Evolutionary conservation across 92 coral and sea anemone species (phyloP).

Genomic region (Parazoanthus atlanticus): DNA sequence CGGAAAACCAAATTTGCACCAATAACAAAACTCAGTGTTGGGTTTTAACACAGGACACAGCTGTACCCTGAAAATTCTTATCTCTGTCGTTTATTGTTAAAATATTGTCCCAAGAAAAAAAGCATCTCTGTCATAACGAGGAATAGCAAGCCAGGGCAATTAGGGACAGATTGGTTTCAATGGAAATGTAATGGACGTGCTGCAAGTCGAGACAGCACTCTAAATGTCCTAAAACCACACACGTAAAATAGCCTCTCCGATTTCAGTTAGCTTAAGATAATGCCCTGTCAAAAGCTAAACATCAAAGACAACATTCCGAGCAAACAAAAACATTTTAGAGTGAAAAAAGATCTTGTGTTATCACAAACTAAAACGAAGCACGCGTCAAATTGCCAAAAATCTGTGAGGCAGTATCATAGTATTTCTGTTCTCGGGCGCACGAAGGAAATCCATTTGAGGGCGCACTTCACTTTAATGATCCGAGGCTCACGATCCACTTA

Average conservation of each 20-base stretch:
- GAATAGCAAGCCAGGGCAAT: conserved; percentile 38
- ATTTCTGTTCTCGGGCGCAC: conserved; percentile 8
- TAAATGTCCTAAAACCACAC: conserved; percentile 87
- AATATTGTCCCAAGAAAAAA: conserved; percentile 33
- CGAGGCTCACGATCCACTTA: conserved; percentile 91
- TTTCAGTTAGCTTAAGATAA: conserved; percentile 90
- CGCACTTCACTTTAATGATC: conserved; percentile 81
- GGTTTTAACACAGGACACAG: conserved; percentile 39
- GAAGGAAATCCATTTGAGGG: conserved; percentile 50
- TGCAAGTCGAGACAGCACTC: conserved; percentile 74
- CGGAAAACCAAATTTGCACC: conserved; percentile 74
- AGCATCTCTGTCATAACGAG: conserved; percentile 18
- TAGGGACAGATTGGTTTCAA: conserved; percentile 53
- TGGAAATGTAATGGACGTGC: conserved; percentile 37
- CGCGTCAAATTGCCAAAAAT: conserved; percentile 50
- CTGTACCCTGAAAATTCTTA: conserved; percentile 57
- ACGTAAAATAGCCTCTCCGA: conserved; percentile 91
- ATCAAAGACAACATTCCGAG: conserved; percentile 92
- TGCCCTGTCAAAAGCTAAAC: conserved; percentile 89
- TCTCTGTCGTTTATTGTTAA: conserved; percentile 55
- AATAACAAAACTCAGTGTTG: conserved; percentile 55
- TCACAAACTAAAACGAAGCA: conserved; percentile 54
- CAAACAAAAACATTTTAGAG: conserved; percentile 98
- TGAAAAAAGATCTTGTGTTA: conserved; percentile 80
- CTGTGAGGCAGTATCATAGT: neutral